Base-by-base conservation (phyloP, 2,797 vertebrate species). In the Pelochelys cantorii region DNA sequence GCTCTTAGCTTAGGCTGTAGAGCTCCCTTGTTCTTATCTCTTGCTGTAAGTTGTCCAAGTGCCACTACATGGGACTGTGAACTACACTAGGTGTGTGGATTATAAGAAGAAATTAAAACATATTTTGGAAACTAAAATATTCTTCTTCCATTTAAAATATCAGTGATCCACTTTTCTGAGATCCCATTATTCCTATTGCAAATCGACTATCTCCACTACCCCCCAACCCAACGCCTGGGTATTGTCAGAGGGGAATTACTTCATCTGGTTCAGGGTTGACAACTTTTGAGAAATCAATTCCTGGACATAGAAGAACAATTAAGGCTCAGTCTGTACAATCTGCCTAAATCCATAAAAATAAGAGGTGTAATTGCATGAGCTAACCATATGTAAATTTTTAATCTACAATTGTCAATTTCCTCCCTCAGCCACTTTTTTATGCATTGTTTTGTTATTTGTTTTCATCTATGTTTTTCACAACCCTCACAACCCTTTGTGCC, bases 261-360 rank as follows among this genome's bases (percentile, higher is more conserved):
- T 79, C 42, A 12, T 60, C n/a, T 79, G 7, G 11, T 84, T 84
- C 5, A 5, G 2, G 91, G 25, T 0, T 37, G 37, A 5, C 92
- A 93, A 87, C 23, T 68, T 57, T 48, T 90, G 31, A 90, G 81
- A 93, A 89, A 89, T 59, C 0, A 22, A 25, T 82, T 93, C 59
- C 59, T 83, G 79, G 15, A 57, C 74, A 81, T 81, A 92, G 3
- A 20, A 90, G 34, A 54, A 27, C 55, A 75, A 92, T 55, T 86
- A 53, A 86, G n/a, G 20, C 13, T 94, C 60, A 75, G 8, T 11
- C 20, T 37, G 20, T 79, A 15, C 31, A 62, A 79, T 29, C 23
- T 84, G 5, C 5, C 11, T 55, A 2, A 53, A 10, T 84, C 60
- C 55, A 86, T 71, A 59, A 88, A 79, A 84, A 15, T 48, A 42